phyloP scores from a whole-genome alignment of 2,113 vertebrate genomes.

The Notothenia rossii region DNA sequence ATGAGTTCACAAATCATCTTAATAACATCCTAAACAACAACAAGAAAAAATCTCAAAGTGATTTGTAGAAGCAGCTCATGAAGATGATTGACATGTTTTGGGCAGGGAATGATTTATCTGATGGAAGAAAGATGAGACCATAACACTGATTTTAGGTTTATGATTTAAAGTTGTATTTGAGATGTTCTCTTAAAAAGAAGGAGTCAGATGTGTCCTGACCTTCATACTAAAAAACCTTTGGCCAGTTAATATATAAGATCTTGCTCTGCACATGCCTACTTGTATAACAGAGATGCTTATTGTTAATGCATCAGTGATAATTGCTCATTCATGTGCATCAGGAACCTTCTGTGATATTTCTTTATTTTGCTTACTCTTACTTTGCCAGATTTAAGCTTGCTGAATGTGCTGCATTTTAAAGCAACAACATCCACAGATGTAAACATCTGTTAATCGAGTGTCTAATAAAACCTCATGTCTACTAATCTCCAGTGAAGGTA shows the following conservation, averaged over 20 bases:
- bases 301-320: conserved; percentile 14
- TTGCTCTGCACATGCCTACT: not conserved
- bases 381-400: conserved; percentile 24
- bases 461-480: conserved; percentile 34
- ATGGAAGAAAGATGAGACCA: not conserved
- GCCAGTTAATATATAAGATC: not conserved
- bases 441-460: conserved; percentile 45
- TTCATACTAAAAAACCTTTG: not conserved
- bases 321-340: conserved; percentile 17
- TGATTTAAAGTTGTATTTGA: conserved; percentile 1
- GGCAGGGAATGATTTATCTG: conserved; percentile 3
- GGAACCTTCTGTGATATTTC: conserved; percentile 18
- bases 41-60: conserved; percentile 6
- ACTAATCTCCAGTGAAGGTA: conserved; percentile 28
- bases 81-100: conserved; percentile 44
- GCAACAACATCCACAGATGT: conserved; percentile 26
- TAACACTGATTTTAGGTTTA: not conserved
- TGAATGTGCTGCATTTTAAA: conserved; percentile 34
- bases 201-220: not conserved
- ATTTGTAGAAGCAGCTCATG: conserved; percentile 37
- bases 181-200: not conserved
- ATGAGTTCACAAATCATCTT: not conserved
- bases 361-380: conserved; percentile 33
- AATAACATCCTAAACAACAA: conserved; percentile 10
- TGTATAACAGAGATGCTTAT: not conserved